Percentiles rank a stretch among this genome's conserved stretches.
Evolutionary conservation across 37 sponge, comb jelly and placozoan genomes (phyloP).

Genomic region (Aphrocallistes beatrix): DNA sequence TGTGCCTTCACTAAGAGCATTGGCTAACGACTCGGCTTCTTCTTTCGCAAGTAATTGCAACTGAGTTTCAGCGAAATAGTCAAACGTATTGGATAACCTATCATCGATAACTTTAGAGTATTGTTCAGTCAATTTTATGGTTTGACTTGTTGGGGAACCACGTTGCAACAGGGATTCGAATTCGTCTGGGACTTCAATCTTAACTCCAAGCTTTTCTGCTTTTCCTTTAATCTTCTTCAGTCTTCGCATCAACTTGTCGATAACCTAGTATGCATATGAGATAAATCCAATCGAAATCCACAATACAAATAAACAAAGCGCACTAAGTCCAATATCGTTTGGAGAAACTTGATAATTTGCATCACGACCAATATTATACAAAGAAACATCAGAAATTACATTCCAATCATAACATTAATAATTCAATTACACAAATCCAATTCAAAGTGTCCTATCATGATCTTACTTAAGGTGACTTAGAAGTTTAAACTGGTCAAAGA

Average conservation of each 20-base stretch:
- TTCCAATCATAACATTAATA: too few species aligned
- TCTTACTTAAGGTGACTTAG: too few species aligned
- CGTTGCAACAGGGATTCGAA: constrained; percentile 12
- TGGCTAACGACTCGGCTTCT: constrained; percentile 10
- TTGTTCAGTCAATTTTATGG: constrained; percentile 10
- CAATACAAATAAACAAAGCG: too few species aligned
- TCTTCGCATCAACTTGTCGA: constrained; percentile 6
- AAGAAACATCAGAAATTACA: too few species aligned
- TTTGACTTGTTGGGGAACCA: neutral
- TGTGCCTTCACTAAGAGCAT: constrained; percentile 1
- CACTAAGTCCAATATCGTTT: too few species aligned
- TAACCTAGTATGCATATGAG: too few species aligned
- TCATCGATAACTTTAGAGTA: constrained; percentile 18
- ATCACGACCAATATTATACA: too few species aligned
- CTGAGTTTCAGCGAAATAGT: constrained; percentile 16
- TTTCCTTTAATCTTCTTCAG: neutral
- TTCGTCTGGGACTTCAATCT: neutral
- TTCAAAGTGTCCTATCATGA: too few species aligned
- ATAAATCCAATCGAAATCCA: too few species aligned
- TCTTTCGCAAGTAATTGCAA: constrained; percentile 18
- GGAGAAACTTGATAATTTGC: too few species aligned
- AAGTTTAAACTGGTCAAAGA: too few species aligned
- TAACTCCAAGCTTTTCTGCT: neutral
- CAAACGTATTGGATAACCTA: constrained; percentile 10
- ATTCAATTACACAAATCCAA: too few species aligned